phyloP scores from a whole-genome alignment of 2,888 invertebrate genomes.

The Scaeva pyrastri region DNA sequence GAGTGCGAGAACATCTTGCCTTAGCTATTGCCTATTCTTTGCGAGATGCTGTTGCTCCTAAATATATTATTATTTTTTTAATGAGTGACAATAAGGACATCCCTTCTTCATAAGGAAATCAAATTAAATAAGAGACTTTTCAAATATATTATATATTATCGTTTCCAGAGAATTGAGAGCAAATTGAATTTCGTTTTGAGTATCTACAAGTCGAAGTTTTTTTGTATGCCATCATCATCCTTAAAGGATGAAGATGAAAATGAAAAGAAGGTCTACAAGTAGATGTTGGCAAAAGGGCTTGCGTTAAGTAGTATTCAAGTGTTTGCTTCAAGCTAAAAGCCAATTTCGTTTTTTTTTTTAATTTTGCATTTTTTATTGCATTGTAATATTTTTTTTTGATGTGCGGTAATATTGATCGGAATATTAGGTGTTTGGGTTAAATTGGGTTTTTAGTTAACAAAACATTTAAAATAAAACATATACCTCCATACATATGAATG shows the following conservation, averaged over 20 bases:
- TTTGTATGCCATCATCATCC: constrained; percentile 15
- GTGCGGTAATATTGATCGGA: neutral
- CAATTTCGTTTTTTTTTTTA: constrained; percentile 16
- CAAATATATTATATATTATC: constrained; percentile 34
- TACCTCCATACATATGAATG: no score
- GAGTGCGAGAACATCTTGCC: neutral
- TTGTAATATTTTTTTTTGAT: neutral
- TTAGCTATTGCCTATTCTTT: neutral
- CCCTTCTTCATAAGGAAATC: constrained; percentile 23
- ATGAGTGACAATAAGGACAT: constrained; percentile 34
- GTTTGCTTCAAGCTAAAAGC: constrained; percentile 37
- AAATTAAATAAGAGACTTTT: constrained; percentile 38
- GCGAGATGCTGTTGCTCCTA: constrained; percentile 1
- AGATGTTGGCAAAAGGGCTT: constrained; percentile 41
- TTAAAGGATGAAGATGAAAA: constrained; percentile 11
- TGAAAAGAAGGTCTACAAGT: constrained; percentile 36
- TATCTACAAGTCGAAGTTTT: constrained; percentile 15
- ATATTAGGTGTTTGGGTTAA: neutral
- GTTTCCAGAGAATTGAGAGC: constrained; percentile 19
- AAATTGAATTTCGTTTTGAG: constrained; percentile 39
- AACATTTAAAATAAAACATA: no score
- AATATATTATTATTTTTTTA: constrained; percentile 8
- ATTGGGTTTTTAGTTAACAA: no score
- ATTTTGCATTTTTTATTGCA: constrained; percentile 8
- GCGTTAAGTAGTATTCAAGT: constrained; percentile 41